Evolutionary conservation across 2,797 vertebrate genomes (phyloP).

Genomic region (Ambastaia sidthimunki): DNA sequence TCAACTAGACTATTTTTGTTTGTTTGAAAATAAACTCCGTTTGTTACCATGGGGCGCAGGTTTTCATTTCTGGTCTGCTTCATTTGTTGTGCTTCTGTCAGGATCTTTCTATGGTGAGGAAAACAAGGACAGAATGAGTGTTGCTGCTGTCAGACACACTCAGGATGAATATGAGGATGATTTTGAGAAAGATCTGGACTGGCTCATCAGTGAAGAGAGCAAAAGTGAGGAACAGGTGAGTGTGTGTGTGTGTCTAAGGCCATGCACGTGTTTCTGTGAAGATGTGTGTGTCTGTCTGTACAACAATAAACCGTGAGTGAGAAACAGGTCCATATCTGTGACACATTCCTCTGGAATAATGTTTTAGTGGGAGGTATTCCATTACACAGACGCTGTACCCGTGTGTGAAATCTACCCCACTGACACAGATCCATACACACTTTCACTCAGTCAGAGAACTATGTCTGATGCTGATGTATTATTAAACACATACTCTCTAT

Average conservation of each 20-base stretch:
- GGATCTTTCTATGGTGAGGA: constrained; percentile 6
- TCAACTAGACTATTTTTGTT: no score
- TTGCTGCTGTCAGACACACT: constrained; percentile 68
- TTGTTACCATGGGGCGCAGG: background rate
- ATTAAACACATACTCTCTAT: constrained; percentile 65
- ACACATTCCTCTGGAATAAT: constrained; percentile 54
- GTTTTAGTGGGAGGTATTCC: constrained; percentile 57
- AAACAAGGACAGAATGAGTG: constrained; percentile 67
- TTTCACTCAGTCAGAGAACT: constrained; percentile 63
- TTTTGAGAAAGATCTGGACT: no score
- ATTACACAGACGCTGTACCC: constrained; percentile 60
- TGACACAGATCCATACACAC: constrained; percentile 66
- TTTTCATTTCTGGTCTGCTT: background rate
- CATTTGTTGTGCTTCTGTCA: background rate
- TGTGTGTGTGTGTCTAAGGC: constrained; percentile 21
- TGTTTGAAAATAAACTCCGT: no score
- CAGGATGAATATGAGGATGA: constrained; percentile 90
- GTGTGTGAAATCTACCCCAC: constrained; percentile 67
- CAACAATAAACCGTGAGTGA: background rate
- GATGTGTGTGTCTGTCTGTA: no score
- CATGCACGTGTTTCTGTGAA: no score
- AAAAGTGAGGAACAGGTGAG: constrained; percentile 66
- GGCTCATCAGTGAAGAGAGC: constrained; percentile 86
- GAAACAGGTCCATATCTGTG: constrained; percentile 36
- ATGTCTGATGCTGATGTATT: constrained; percentile 62